These are phyloP conservation scores for Acipenser transmontanus DNA, from an alignment of 2,797 vertebrate genomes.

Conservation along the genomic window DNA sequence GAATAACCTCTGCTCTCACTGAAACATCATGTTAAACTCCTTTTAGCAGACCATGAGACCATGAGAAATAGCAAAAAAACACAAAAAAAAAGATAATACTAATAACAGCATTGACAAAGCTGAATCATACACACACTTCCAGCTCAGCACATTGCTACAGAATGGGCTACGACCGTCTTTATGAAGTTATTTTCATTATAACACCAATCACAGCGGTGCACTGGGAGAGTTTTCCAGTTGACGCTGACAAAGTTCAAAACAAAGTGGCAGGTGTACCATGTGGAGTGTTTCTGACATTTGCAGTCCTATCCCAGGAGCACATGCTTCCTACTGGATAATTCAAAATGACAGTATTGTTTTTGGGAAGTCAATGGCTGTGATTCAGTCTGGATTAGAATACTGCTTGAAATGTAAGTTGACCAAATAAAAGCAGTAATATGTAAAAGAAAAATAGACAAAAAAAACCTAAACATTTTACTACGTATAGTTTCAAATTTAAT, in stretches of 20 bases:
- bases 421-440: no score
- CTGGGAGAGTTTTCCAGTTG: not conserved
- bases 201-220: no score
- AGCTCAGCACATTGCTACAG: no score
- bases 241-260: not conserved
- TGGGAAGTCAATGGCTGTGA: not conserved
- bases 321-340: not conserved
- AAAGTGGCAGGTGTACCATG: not conserved
- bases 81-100: not conserved
- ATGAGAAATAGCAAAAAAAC: no score
- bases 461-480: no score
- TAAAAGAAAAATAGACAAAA: no score
- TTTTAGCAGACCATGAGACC: not conserved
- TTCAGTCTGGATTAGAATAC: no score
- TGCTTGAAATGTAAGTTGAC: no score
- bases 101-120: not conserved
- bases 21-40: not conserved
- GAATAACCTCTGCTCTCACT: not conserved
- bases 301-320: not conserved
- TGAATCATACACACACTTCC: not conserved
- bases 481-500: no score
- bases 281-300: not conserved
- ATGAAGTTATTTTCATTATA: not conserved
- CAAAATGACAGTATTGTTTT: not conserved
- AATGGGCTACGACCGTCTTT: no score